These are phyloP conservation scores for Caenorhabditis sinica DNA, from an alignment of 2,888 invertebrate species.

Conservation along the genomic window DNA sequence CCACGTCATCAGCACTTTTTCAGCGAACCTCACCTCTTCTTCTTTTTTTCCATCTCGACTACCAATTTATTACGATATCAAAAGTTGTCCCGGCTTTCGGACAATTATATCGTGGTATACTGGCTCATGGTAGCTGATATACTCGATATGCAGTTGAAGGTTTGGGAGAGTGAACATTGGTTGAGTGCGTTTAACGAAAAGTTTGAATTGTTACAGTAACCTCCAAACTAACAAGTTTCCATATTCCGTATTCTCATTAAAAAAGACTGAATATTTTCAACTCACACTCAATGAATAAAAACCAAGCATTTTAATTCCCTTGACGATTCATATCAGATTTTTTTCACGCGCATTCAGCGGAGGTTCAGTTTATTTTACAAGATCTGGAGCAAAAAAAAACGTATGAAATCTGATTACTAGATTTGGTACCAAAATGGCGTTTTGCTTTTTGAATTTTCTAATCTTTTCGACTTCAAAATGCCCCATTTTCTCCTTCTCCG, in stretches of 20 bases:
- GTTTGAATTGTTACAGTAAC: constrained; percentile 1
- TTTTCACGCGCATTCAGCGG: constrained; percentile 27
- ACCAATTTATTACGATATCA: constrained; percentile 22
- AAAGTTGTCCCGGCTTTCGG: constrained; percentile 22
- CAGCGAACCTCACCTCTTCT: constrained; percentile 60
- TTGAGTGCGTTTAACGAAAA: neutral
- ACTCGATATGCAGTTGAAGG: constrained; percentile 70
- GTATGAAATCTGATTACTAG: no score
- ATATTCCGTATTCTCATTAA: no score
- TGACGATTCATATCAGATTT: constrained; percentile 42
- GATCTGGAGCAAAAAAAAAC: neutral
- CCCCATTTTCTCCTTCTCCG: no score
- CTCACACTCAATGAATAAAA: neutral
- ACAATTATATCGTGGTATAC: constrained; percentile 53
- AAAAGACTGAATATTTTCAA: no score
- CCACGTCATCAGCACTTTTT: constrained; percentile 48
- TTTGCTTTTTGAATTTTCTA: no score
- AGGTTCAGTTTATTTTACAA: no score
- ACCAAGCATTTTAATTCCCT: constrained; percentile 35
- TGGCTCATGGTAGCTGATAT: constrained; percentile 69
- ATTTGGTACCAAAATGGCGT: no score
- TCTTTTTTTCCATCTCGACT: neutral
- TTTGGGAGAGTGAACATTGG: constrained; percentile 21
- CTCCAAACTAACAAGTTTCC: no score
- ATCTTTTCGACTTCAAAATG: no score